Base-by-base conservation (phyloP, 2,888 invertebrate genomes). In the Nymphalis c-album region DNA sequence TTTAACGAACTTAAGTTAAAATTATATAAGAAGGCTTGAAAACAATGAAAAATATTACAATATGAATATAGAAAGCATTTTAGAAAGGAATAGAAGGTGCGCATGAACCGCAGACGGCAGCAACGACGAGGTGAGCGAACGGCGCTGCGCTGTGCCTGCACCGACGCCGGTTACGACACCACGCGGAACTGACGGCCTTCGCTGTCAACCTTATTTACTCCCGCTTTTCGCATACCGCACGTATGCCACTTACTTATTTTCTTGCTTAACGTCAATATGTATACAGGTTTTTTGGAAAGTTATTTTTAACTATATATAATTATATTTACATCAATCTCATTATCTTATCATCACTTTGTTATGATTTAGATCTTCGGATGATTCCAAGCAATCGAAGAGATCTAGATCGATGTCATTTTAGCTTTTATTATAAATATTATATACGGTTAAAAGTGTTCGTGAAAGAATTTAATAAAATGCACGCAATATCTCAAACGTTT, bases 71-170 rank as follows among this genome's bases (percentile, higher is more conserved):
- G 91, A 91, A 91, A 91, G 91, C 85, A 90, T 86, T 88, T 91
- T 91, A 91, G 91, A 91, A 91, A 91, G 91, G 91, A 90, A 89
- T 86, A 82, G 89, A 89, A 88, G 90, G 88, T 86, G 84, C 86
- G 84, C 85, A 86, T 89, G 90, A 90, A 90, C 87, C 81, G 88
- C 82, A 84, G 84, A 78, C 84, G 78, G 77, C 78, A 72, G 77
- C 73, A 73, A 73, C 78, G 76, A 74, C 77, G 82, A 80, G 84
- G 82, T 78, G 83, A 83, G 80, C 81, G 77, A 80, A 76, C 75
- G 40, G 50, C 35, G n/a, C 50, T 40, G 48, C 60, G 65, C 59
- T 74, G 70, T 73, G 74, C 76, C 68, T 75, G 71, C 72, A 71
- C 73, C 45, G 72, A 73, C 40, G 72, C 71, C 63, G 69, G 78